These are phyloP conservation scores for Cardiocondyla obscurior DNA, from an alignment of 1,140 invertebrate species.

Conservation along the genomic window DNA sequence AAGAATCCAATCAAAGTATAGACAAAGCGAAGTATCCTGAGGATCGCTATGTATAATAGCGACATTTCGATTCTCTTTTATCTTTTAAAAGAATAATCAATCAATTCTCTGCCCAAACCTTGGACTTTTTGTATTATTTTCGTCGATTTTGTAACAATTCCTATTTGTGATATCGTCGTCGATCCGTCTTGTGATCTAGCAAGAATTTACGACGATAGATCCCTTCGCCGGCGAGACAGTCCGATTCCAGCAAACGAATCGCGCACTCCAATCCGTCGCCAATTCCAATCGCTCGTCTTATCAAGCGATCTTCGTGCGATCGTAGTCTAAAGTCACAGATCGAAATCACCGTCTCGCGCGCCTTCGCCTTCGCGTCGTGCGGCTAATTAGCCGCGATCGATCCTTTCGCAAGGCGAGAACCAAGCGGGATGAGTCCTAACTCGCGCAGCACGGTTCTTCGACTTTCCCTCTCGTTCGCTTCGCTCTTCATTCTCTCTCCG, in stretches of 20 bases:
- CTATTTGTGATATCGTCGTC: conserved; percentile 1
- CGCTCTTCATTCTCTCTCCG: conserved; percentile 26
- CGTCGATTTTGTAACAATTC: too few relatives aligned
- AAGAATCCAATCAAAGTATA: not conserved
- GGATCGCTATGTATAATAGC: not conserved
- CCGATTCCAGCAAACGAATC: not conserved
- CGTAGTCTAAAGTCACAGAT: not conserved
- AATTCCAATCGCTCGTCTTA: not conserved
- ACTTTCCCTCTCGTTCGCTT: conserved; percentile 50
- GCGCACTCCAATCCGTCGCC: not conserved
- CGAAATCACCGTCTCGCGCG: not conserved
- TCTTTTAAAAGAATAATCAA: not conserved
- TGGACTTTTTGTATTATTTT: too few relatives aligned
- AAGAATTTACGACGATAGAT: not conserved
- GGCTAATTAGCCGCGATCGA: conserved; percentile 36
- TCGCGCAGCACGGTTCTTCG: not conserved
- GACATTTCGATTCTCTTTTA: not conserved
- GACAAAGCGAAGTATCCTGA: not conserved
- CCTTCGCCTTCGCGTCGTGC: not conserved
- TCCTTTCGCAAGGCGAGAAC: not conserved
- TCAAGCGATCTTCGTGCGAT: not conserved
- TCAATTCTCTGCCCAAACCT: not conserved
- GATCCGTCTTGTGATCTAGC: not conserved
- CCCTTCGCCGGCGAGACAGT: not conserved
- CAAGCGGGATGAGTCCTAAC: not conserved